phyloP scores from a whole-genome alignment of 64 coral and sea anemone genomes.

The Actinia tenebrosa region DNA sequence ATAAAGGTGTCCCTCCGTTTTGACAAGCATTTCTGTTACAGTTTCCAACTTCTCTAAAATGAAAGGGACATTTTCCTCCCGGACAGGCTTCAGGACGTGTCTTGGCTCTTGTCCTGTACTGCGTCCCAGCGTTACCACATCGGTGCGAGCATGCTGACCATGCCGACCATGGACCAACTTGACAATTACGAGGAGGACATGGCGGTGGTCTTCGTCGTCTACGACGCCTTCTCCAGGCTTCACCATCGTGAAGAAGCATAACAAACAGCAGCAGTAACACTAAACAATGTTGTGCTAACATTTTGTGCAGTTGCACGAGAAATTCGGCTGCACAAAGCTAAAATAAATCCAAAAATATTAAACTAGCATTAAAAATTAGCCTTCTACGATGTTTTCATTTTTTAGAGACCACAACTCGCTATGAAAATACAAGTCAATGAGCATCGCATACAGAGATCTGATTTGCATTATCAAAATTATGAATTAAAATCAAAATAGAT shows the following conservation, averaged over 20 bases:
- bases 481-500: too few species aligned
- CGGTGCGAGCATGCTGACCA: conserved; percentile 50
- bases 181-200: conserved; percentile 26
- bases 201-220: conserved; percentile 26
- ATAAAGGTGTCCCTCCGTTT: conserved; percentile 62
- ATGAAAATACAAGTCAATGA: too few species aligned
- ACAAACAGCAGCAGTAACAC: neutral
- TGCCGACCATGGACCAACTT: conserved; percentile 41
- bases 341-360: neutral
- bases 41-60: neutral
- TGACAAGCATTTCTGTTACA: conserved; percentile 62
- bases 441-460: too few species aligned
- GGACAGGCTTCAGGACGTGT: neutral
- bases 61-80: conserved; percentile 7
- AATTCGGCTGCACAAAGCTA: neutral
- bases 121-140: conserved; percentile 42
- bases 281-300: neutral
- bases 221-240: conserved; percentile 21
- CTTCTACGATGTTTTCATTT: too few species aligned
- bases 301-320: neutral
- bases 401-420: too few species aligned
- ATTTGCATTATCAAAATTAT: too few species aligned
- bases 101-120: neutral
- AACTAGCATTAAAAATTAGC: too few species aligned
- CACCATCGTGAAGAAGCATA: neutral